Evolutionary conservation across 1,140 invertebrate genomes (phyloP), one percentile per base, ranked within the genome.

Genomic region (Zaprionus nigranus): DNA sequence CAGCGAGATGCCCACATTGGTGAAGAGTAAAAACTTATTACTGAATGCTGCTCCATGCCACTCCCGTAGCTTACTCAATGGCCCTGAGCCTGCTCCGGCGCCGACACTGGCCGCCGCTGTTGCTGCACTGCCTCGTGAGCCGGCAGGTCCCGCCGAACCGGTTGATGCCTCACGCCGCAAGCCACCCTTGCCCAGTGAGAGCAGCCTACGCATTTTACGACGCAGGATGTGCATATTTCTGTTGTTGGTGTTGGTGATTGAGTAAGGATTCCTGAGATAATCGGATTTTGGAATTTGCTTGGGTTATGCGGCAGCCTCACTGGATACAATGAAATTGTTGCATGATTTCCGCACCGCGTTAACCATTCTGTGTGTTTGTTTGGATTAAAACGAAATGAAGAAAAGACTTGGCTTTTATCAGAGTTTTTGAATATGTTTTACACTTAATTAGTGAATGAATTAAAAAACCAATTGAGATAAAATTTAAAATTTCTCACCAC

Each of bases 1-100:
- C 67, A 96, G 91, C 4, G 97, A 98, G 91, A 98, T 96, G 5
- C 95, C 94, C n/a, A 97, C 94, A 94, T 98, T 98, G 56, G 97
- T 98, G 64, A 96, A 94, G 11, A 98, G 93, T 56, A 98, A 93
- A 93, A 97, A 96, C 92, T 95, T 97, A 30, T 94, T 93, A 82
- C 95, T 96, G 86, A 97, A 96, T 28, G 94, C 94, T 6, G 28
- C 87, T 1, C 83, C 78, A 40, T 92, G 85, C 76, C 86, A 73
- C 34, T 87, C 84, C 4, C 81, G 74, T 12, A 87, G 20, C 56
- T 78, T 87, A 1, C 74, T 66, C 13, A 86, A 49, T 1, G 73
- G 61, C 2, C 59, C 60, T n/a, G 49, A 26, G 1, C 64, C 64
- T 3, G 43, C 15, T 24, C 61, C 51, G 11, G 65, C 20, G 2